Percentiles rank a stretch among this genome's conserved stretches.
phyloP scores from a whole-genome alignment of 1,140 invertebrate species.

The Harpegnathos saltator region DNA sequence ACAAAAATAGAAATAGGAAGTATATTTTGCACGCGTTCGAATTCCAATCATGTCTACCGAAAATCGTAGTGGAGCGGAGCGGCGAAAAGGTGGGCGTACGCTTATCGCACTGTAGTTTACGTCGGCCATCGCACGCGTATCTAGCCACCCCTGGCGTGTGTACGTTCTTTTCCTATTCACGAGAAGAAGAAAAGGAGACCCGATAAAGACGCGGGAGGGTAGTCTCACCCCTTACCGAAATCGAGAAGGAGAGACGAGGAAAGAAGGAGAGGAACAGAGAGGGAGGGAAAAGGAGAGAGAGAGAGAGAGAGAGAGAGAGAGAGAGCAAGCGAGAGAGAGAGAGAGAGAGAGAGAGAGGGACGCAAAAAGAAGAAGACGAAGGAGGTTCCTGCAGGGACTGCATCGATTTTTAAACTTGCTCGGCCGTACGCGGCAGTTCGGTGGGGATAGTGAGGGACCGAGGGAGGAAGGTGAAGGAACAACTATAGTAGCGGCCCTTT shows the following conservation, averaged over 20 bases:
- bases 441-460: constrained; percentile 5
- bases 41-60: constrained; percentile 41
- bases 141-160: constrained; percentile 25
- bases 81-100: constrained; percentile 5
- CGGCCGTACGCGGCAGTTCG: constrained; percentile 33
- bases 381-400: constrained; percentile 65
- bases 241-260: constrained; percentile 27
- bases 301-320: not conserved
- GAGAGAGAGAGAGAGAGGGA: not conserved
- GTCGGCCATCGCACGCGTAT: constrained; percentile 32
- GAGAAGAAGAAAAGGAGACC: constrained; percentile 50
- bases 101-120: constrained; percentile 50
- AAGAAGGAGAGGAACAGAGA: constrained; percentile 13
- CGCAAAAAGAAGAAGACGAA: constrained; percentile 23
- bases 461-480: not conserved
- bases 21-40: not conserved
- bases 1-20: constrained; percentile 1
- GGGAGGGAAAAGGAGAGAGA: not conserved
- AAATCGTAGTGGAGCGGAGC: constrained; percentile 14
- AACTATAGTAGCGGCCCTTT: constrained; percentile 71
- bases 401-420: constrained; percentile 83
- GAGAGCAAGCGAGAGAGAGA: not conserved
- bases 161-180: constrained; percentile 68
- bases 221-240: constrained; percentile 1
- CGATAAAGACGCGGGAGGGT: constrained; percentile 28